Evolutionary conservation across 2,797 vertebrate genomes (phyloP).

Genomic region (Diceros bicornis): DNA sequence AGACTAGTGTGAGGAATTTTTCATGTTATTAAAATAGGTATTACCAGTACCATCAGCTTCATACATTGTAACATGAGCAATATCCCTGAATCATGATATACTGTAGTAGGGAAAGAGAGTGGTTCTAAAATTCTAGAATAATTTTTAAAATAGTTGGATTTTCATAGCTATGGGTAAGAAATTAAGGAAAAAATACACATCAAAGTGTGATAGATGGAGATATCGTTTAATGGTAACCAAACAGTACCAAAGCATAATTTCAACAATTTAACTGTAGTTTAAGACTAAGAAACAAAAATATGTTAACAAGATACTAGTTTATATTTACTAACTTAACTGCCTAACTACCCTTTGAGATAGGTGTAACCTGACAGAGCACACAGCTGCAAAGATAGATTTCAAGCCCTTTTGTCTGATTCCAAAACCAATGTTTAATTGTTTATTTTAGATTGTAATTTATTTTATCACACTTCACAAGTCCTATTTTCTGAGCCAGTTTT

Average conservation of each 20-base stretch:
- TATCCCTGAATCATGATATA: background rate
- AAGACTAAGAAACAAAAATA: background rate
- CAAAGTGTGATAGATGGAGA: background rate
- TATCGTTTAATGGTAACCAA: background rate
- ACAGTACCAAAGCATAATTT: background rate
- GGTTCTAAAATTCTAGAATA: background rate
- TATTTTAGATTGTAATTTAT: background rate
- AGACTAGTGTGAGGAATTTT: background rate
- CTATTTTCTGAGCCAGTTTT: background rate
- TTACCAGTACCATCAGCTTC: background rate
- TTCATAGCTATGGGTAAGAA: background rate
- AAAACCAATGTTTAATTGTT: background rate
- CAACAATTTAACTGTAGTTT: background rate
- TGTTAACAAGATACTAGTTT: background rate
- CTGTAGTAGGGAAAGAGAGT: background rate
- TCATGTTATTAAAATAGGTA: background rate
- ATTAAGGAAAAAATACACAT: background rate
- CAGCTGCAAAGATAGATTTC: background rate
- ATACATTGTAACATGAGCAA: background rate
- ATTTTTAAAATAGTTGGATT: background rate
- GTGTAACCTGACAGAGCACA: background rate
- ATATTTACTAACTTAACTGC: background rate
- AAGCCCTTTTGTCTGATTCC: background rate
- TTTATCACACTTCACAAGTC: background rate
- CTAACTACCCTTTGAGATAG: background rate